Base-by-base conservation (phyloP, 2,113 vertebrate species). In the Oreochromis tanganicae region DNA sequence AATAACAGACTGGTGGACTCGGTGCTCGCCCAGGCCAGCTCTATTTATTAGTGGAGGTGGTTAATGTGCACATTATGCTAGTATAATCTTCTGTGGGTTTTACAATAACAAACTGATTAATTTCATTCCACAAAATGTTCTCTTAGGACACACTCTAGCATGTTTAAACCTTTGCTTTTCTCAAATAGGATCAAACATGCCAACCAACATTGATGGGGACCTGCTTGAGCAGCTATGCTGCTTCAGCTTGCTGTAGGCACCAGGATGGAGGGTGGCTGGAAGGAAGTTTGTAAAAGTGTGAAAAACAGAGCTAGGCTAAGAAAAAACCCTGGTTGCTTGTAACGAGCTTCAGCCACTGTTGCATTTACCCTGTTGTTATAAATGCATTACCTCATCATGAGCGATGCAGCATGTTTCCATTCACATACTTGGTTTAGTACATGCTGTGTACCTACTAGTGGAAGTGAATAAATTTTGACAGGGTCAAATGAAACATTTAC, bases 11-110 rank as follows among this genome's bases (percentile, higher is more conserved):
- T 3, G 82, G 36, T 71, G 86, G 55, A 50, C 52, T 38, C 48
- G 19, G 54, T 87, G 46, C 50, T 91, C 82, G 71, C 41, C 73
- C 46, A 50, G 56, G 84, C 59, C 78, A 43, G 41, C 50, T 89
- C 78, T 27, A 13, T 43, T 80, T 78, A 78, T 32, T 81, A 79
- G n/a, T 85, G 68, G 14, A 27, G 41, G 79, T 85, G 41, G 79
- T 83, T 81, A 85, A 91, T 86, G 46, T 89, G 63, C 59, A 80
- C 73, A 88, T 88, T 84, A 82, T 34, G 32, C 78, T 34, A 8
- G 27, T 17, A 50, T 81, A 59, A 82, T 43, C 80, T 41, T 81
- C 6, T 86, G 43, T 84, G 48, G 34, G 24, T 86, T 83, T 81
- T 79, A 78, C 19, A 57, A 13, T 24, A 46, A 46, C 32, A 16